A percentile compares a stretch with the other conserved stretches of the same genome.
These are phyloP conservation scores for Megatriorchis doriae DNA, from an alignment of 2,113 vertebrate genomes.

Conservation along the genomic window DNA sequence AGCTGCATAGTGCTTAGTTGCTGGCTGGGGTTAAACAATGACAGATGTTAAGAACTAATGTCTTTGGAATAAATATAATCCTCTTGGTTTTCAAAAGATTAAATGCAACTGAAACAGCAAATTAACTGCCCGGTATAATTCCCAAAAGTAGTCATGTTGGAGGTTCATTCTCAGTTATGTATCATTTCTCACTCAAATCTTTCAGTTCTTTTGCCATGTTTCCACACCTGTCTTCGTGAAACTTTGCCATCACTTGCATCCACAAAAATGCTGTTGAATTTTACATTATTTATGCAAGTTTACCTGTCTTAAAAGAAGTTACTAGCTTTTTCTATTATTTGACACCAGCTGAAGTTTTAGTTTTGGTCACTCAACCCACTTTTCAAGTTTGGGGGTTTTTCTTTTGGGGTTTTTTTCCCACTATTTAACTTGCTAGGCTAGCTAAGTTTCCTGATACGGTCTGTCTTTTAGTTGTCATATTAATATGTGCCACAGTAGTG, in stretches of 20 bases:
- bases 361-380: neutral
- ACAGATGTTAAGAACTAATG: neutral
- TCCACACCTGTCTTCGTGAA: neutral
- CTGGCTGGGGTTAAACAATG: too few relatives aligned
- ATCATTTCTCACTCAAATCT: neutral
- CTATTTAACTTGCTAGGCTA: neutral
- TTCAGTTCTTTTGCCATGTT: neutral
- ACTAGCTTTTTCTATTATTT: neutral
- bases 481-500: neutral
- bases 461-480: neutral
- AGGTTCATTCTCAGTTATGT: neutral
- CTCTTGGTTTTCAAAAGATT: neutral
- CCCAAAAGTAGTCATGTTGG: neutral
- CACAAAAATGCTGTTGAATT: neutral
- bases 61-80: neutral
- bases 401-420: fast-evolving
- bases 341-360: neutral
- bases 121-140: neutral
- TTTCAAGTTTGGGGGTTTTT: neutral
- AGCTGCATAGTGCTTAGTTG: too few relatives aligned
- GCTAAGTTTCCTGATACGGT: neutral
- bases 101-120: neutral
- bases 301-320: neutral
- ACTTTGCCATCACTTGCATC: neutral
- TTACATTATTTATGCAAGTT: neutral